Base-by-base conservation (phyloP, 1,140 invertebrate species). In the Brachionus calyciflorus region DNA sequence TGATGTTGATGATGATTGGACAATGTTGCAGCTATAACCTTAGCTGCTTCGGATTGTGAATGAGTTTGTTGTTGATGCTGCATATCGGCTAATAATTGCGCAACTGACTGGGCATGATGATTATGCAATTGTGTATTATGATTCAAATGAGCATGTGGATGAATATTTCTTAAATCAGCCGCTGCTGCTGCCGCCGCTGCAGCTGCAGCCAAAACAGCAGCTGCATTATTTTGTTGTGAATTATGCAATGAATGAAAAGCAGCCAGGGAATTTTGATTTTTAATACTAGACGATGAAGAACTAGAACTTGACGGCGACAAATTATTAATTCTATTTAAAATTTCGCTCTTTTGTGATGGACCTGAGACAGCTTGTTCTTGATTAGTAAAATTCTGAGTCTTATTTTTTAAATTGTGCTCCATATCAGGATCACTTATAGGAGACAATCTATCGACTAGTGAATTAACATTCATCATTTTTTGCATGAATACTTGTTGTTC, bases 91-190 rank as follows among this genome's bases (percentile, higher is more conserved):
- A 73, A 19, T 5, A 73, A 33, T n/a, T 37, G 30, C 9, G 69
- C 69, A 14, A 73, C 69, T 10, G 69, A 73, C 24, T 73, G 69
- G n/a, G 69, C 69, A 51, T 73, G 69, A 51, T 73, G 69, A 19
- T 37, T 73, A 17, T 73, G 44, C 1, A 51, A 40, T 21, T 44
- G 21, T 9, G 28, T 19, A 37, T 21, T 51, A 30, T 30, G 41
- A 24, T 65, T 41, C 3, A 44, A 12, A 44, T 65, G 60, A 40
- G 3, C 49, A 6, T 49, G 51, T 19, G 46, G 69, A 30, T 49
- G 44, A 3, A 73, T 73, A 17, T 48, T 48, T 33, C 69, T 33
- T 6, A 73, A 30, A 41, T 73, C 69, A 24, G 69, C 69, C 19
- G 69, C 69, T 10, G 69, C 69, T 33, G 69, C 69, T 14, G 69